Evolutionary conservation across 2,888 invertebrate genomes (phyloP), one percentile per base, ranked within the genome.

Genomic region (Euspilapteryx auroguttella): DNA sequence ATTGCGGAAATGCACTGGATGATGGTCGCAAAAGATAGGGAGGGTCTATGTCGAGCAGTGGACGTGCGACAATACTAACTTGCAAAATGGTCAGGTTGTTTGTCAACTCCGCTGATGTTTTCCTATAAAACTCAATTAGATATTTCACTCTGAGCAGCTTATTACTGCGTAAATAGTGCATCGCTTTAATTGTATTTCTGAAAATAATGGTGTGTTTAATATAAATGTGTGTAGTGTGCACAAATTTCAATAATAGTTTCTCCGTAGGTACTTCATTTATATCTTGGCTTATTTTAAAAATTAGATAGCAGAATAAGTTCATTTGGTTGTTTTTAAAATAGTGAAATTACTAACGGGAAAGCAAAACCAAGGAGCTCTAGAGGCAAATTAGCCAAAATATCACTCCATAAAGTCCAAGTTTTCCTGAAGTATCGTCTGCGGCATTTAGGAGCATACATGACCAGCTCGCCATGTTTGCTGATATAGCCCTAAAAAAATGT

Each of bases 41-140:
- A n/a, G n/a, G n/a, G n/a, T n/a, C n/a, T n/a, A n/a, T n/a, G n/a
- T n/a, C n/a, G n/a, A n/a, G n/a, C n/a, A n/a, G n/a, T n/a, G n/a
- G n/a, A n/a, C n/a, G n/a, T n/a, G n/a, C n/a, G n/a, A n/a, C n/a
- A n/a, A n/a, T n/a, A 35, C 32, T 27, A 45, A 71, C 73, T 57
- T 73, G 71, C 32, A 73, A 42, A 10, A 43, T 49, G 5, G 68
- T 71, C 3, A 69, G 44, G 35, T 71, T 68, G 33, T 75, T 73
- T 1, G 69, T 75, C 1, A 75, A 53, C 35, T 66, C 66, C 1
- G 54, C 52, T 1, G 71, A 45, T 2, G 73, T 69, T 31, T 38
- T 53, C 10, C 44, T 45, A 40, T 73, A 69, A 39, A 73, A 75
- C 30, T 71, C 59, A 2, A 58, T 23, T 14, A 75, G 40, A 38